A percentile compares a stretch with the other conserved stretches of the same genome.
phyloP scores from a whole-genome alignment of 2,113 vertebrate genomes.

The Apus apus region DNA sequence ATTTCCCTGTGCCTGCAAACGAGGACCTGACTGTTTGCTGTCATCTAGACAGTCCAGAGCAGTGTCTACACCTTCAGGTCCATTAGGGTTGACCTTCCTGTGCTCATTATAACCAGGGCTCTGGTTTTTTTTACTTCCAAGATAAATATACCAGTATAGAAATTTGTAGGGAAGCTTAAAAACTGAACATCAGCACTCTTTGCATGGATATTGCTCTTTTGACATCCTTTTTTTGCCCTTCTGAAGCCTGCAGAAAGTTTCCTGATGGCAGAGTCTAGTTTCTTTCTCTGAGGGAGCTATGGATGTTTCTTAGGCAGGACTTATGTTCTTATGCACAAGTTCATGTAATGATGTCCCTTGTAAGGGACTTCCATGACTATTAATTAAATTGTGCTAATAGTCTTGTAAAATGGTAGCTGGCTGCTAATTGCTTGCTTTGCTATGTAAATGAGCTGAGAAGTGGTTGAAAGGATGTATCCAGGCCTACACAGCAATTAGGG shows the following conservation, averaged over 20 bases:
- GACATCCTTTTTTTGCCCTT: not conserved
- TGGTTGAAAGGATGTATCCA: not conserved
- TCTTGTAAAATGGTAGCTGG: not conserved
- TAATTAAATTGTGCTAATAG: not conserved
- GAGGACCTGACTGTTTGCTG: not conserved
- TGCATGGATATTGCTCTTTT: accelerated
- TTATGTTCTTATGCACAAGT: accelerated
- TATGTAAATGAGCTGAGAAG: not conserved
- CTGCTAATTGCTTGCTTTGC: not conserved
- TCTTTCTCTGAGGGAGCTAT: not conserved
- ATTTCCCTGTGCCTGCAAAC: not conserved
- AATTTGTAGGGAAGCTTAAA: not conserved
- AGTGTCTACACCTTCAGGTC: not conserved
- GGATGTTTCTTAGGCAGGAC: not conserved
- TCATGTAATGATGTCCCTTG: not conserved
- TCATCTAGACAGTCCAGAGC: not conserved
- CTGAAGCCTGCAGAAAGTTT: not conserved
- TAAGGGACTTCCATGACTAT: not conserved
- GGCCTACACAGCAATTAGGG: not conserved
- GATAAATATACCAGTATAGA: not conserved
- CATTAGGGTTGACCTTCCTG: not conserved
- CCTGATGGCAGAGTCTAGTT: not conserved
- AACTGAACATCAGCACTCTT: accelerated
- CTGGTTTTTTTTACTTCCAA: not conserved
- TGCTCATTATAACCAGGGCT: not conserved